phyloP scores from a whole-genome alignment of 2,888 invertebrate species.

The Beris morrisii region DNA sequence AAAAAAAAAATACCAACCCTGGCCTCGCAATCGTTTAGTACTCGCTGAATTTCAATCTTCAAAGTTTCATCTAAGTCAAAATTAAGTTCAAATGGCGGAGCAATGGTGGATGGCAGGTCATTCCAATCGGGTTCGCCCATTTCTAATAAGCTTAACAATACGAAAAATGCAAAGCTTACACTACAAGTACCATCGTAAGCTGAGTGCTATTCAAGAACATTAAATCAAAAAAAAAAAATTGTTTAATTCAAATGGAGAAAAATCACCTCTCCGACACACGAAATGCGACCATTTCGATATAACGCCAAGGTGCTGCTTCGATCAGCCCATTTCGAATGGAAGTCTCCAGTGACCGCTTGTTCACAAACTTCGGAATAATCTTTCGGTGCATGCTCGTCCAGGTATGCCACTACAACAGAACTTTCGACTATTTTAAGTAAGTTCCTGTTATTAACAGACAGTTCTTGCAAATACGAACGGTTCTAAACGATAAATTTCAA shows the following conservation, averaged over 20 bases:
- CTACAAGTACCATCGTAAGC: slow-evolving; percentile 55
- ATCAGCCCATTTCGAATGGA: slow-evolving; percentile 63
- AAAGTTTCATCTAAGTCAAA: slow-evolving; percentile 58
- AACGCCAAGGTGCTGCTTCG: slow-evolving; percentile 58
- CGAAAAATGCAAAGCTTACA: slow-evolving; percentile 50
- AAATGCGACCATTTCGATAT: slow-evolving; percentile 59
- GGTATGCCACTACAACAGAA: slow-evolving; percentile 49
- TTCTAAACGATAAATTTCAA: slow-evolving; percentile 48
- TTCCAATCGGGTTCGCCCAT: slow-evolving; percentile 52
- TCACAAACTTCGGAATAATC: slow-evolving; percentile 53
- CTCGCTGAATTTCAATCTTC: slow-evolving; percentile 53
- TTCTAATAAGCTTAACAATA: slow-evolving; percentile 51
- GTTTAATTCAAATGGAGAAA: background rate
- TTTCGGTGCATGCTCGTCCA: slow-evolving; percentile 55
- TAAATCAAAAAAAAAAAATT: background rate
- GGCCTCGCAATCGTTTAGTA: slow-evolving; percentile 50
- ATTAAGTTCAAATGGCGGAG: slow-evolving; percentile 53
- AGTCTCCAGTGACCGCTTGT: slow-evolving; percentile 57
- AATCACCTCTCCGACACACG: slow-evolving; percentile 60
- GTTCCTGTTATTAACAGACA: slow-evolving; percentile 53
- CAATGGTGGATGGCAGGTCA: slow-evolving; percentile 39
- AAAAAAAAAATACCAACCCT: slow-evolving; percentile 46
- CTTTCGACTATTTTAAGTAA: slow-evolving; percentile 54
- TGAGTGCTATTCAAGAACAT: slow-evolving; percentile 47
- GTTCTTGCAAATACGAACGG: slow-evolving; percentile 52